Evolutionary conservation across 2,888 invertebrate genomes (phyloP).

Genomic region (Apantesis nais): DNA sequence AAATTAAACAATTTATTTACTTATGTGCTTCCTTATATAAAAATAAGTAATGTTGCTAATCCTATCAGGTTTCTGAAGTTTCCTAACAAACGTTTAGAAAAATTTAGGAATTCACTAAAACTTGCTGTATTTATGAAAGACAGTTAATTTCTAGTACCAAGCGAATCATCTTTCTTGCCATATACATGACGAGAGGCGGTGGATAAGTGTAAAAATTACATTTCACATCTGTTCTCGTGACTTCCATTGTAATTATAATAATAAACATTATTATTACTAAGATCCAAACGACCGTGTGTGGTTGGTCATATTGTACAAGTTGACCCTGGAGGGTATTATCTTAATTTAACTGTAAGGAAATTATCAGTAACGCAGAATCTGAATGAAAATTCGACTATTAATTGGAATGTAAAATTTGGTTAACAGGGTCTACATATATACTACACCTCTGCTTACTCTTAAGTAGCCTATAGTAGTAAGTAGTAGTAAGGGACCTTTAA

Average conservation of each 20-base stretch:
- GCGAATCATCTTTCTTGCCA: background rate
- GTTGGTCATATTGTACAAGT: background rate
- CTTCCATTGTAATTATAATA: constrained; percentile 33
- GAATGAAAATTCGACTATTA: no score
- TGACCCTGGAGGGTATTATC: background rate
- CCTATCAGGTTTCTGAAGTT: background rate
- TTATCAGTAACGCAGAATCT: background rate
- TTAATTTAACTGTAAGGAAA: background rate
- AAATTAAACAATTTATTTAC: background rate
- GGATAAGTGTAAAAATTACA: constrained; percentile 23
- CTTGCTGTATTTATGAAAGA: background rate
- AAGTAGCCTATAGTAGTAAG: background rate
- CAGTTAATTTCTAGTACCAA: background rate
- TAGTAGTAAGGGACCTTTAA: background rate
- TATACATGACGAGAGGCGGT: constrained; percentile 12
- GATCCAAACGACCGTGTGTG: no score
- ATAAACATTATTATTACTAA: no score
- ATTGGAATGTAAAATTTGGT: no score
- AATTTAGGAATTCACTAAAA: background rate
- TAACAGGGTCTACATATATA: no score
- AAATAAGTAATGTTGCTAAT: background rate
- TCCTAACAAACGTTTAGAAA: background rate
- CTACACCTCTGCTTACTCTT: background rate
- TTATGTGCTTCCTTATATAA: background rate
- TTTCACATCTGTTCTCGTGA: constrained; percentile 28